Base-by-base conservation (phyloP, 2,797 vertebrate species). In the Cetoscarus ocellatus region DNA sequence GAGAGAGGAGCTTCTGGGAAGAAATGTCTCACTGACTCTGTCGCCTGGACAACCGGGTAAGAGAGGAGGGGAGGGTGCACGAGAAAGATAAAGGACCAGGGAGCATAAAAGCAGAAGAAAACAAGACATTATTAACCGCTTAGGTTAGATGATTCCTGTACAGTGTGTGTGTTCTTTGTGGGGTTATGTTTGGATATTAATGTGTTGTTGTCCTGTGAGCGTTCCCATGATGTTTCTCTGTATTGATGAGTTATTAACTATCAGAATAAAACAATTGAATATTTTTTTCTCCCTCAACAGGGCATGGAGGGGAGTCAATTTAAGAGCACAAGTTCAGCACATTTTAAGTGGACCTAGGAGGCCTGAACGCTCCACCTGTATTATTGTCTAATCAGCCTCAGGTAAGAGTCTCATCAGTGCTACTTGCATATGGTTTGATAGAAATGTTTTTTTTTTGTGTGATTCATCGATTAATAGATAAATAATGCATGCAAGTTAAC, bases 21-120 rank as follows among this genome's bases (percentile, higher is more conserved):
- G 87, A 87, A 89, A 89, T 90, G 80, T 89, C 89, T 90, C 83
- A 80, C 91, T 88, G 87, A 90, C 90, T 88, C 89, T 89, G 92
- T 93, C 92, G 84, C 92, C 91, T 88, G 90, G 91, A 94, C 93
- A 92, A 93, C 92, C 74, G 87, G 90, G 82, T 88, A 84, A 89
- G 80, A 91, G 89, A 84, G 69, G 80, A 82, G 79, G 60, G 85
- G 83, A 86, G 86, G 77, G 84, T 79, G 73, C 43, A 66, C 19
- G 38, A 43, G 59, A 60, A 58, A 80, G 60, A 86, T 71, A 81
- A 79, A 78, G 75, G 83, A 89, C 69, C 27, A 55, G 61, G 82
- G 70, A 64, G 60, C 72, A 83, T 77, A 75, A 79, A 80, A 79
- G 75, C 35, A 88, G 66, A 70, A 67, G 70, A 84, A 79, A 88